Evolutionary conservation across 2,888 invertebrate genomes (phyloP), one percentile per base, ranked within the genome.

Genomic region (Amphipyra tragopoginis): DNA sequence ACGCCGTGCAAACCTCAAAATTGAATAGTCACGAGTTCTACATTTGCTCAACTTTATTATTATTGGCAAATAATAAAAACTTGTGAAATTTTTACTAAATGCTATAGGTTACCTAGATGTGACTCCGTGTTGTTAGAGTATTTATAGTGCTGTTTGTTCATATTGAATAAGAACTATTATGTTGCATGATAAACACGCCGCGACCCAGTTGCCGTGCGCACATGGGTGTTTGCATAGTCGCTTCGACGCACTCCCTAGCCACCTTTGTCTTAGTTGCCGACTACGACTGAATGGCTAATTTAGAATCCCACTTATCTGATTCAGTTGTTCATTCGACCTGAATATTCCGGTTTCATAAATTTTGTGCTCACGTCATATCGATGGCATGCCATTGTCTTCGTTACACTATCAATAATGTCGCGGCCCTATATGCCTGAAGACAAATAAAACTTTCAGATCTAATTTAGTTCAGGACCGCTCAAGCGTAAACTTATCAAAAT

Each of bases 261-360:
- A 90, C 89, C 92, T 92, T 93, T 93, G 93, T 93, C 81, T 90
- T 81, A 88, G 81, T 85, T 84, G 78, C 85, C 78, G 77, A 80
- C 85, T 82, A 83, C 81, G 77, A 75, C 87, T 92, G 87, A 92
- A 93, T 91, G 77, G 87, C 86, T 91, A 92, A 93, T 92, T 91
- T 89, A 90, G 89, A 86, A 86, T 86, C 80, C 85, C 77, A 89
- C 85, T 89, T 91, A 93, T 93, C 92, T 90, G 92, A 93, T 93
- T 89, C 90, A 87, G 88, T 88, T 92, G 92, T 90, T 91, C 90
- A 90, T 83, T 85, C 87, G 88, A 92, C 91, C 91, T 90, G 86
- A 90, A 91, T 92, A 89, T 92, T 90, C 75, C 85, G 82, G 87
- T 87, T 86, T 86, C 86, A 90, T 90, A 90, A 90, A 91, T 87